phyloP scores from a whole-genome alignment of 2,797 vertebrate species.

The Heliangelus exortis region DNA sequence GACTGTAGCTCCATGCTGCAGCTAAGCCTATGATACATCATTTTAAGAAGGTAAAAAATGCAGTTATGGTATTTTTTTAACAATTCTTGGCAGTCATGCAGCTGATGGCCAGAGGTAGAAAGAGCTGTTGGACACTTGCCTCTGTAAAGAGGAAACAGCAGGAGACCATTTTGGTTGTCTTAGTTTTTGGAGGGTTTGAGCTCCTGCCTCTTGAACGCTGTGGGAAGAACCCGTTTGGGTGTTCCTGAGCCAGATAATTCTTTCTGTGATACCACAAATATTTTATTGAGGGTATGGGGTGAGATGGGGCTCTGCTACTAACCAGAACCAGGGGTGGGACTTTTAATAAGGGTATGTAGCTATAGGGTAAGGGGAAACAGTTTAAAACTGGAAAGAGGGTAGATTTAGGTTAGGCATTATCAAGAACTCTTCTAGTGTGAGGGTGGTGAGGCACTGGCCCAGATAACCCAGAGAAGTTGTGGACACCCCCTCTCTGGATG shows the following conservation, averaged over 20 bases:
- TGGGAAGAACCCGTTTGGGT: fast-evolving
- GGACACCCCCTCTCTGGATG: no score
- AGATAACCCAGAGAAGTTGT: no score
- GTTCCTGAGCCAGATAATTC: neutral
- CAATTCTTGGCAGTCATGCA: neutral
- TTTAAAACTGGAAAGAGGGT: no score
- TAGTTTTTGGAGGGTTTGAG: neutral
- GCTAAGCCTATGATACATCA: neutral
- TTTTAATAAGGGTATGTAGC: no score
- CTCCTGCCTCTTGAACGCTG: neutral
- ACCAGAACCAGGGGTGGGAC: neutral
- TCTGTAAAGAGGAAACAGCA: neutral
- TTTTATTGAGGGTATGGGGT: fast-evolving
- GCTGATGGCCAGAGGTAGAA: neutral
- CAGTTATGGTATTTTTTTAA: neutral
- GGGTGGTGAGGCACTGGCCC: no score
- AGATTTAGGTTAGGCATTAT: no score
- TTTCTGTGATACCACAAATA: neutral
- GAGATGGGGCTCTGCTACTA: neutral
- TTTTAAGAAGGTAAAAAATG: neutral
- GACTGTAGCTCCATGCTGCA: fast-evolving
- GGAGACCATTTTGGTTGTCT: neutral
- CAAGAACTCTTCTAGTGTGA: no score
- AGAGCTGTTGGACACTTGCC: neutral
- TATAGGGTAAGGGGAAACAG: no score